phyloP scores from a whole-genome alignment of 2,888 invertebrate genomes.

The Stenoptilia bipunctidactyla region DNA sequence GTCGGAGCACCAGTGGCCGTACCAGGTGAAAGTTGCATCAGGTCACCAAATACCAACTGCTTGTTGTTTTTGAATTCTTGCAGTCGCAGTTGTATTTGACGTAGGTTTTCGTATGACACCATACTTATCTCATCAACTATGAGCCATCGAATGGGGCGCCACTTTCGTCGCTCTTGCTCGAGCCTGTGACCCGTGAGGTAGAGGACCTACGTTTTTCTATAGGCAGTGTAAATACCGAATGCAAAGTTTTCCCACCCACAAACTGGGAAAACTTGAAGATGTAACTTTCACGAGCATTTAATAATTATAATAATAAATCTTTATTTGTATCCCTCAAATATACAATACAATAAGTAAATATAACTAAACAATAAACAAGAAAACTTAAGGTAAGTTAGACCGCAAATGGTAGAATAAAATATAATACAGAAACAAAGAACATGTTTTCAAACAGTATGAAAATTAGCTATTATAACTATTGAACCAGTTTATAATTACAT shows the following conservation, averaged over 20 bases:
- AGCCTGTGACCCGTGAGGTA: not conserved
- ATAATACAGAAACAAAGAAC: too few species aligned
- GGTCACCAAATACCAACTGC: conserved; percentile 1
- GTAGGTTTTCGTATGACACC: conserved; percentile 4
- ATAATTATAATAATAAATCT: too few species aligned
- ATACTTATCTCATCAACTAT: conserved; percentile 5
- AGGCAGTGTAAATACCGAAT: not conserved
- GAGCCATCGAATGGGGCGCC: not conserved
- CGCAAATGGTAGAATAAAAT: too few species aligned
- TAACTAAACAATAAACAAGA: too few species aligned
- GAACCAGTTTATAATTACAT: too few species aligned
- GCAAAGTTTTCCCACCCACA: not conserved
- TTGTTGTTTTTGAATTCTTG: conserved; percentile 5
- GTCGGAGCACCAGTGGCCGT: conserved; percentile 1
- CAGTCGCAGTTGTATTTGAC: conserved; percentile 2
- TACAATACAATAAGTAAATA: too few species aligned
- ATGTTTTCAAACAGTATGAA: too few species aligned
- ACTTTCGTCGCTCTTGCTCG: not conserved
- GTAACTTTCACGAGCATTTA: not conserved
- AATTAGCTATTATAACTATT: too few species aligned
- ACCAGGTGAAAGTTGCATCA: conserved; percentile 4
- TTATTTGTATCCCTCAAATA: too few species aligned
- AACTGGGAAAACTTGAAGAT: not conserved
- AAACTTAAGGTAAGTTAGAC: too few species aligned
- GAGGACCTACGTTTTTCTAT: not conserved